phyloP scores from a whole-genome alignment of 2,113 vertebrate genomes.

The Canis aureus region DNA sequence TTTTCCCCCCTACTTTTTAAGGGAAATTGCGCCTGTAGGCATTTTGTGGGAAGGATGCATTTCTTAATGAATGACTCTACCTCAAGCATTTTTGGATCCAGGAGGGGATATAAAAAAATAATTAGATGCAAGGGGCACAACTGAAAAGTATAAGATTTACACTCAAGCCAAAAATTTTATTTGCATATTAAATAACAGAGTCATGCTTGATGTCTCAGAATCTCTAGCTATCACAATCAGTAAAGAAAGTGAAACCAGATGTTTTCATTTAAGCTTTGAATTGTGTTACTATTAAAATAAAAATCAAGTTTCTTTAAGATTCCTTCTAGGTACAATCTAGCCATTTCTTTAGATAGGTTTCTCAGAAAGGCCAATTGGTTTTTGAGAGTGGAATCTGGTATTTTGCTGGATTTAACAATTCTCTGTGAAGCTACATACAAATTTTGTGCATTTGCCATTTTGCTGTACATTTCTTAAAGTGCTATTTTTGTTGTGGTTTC shows the following conservation, averaged over 20 bases:
- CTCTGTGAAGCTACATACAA: background rate
- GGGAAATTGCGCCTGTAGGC: slow-evolving; percentile 34
- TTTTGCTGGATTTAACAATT: slow-evolving; percentile 55
- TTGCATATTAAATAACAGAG: slow-evolving; percentile 77
- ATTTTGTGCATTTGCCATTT: slow-evolving; percentile 55
- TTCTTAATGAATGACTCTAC: slow-evolving; percentile 67
- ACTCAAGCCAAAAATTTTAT: slow-evolving; percentile 61
- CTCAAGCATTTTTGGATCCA: slow-evolving; percentile 37
- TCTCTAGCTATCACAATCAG: slow-evolving; percentile 71
- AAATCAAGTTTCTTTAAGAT: slow-evolving; percentile 61
- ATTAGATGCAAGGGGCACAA: slow-evolving; percentile 59
- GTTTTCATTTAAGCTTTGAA: slow-evolving; percentile 74
- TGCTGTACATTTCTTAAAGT: slow-evolving; percentile 59
- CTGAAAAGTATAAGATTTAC: slow-evolving; percentile 66
- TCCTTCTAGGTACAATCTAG: slow-evolving; percentile 48
- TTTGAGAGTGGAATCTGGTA: slow-evolving; percentile 36
- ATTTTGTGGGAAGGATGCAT: slow-evolving; percentile 57
- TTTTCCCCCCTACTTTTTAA: background rate
- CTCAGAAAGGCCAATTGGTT: slow-evolving; percentile 42
- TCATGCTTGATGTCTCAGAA: slow-evolving; percentile 59
- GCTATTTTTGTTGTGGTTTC: slow-evolving; percentile 72
- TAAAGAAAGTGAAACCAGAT: slow-evolving; percentile 78
- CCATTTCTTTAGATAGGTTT: slow-evolving; percentile 44
- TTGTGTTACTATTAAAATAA: slow-evolving; percentile 73
- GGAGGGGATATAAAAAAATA: slow-evolving; percentile 60